Percentiles rank a stretch among this genome's conserved stretches.
Evolutionary conservation across 2,888 invertebrate genomes (phyloP).

Genomic region (Diaperis boleti): DNA sequence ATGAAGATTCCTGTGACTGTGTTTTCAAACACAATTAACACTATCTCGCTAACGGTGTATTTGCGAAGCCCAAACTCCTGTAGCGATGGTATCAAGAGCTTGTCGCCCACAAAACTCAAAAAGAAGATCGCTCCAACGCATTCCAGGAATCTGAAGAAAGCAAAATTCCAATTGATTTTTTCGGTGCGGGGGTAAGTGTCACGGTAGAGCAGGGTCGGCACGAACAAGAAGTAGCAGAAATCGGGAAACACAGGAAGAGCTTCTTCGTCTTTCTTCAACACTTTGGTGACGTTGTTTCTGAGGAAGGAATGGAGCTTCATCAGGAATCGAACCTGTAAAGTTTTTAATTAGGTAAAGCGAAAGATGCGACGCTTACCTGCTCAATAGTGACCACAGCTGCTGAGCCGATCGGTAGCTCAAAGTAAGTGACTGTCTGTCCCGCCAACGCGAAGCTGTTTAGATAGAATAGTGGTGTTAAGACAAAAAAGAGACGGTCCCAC

Average conservation of each 20-base stretch:
- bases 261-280: slow-evolving; percentile 57
- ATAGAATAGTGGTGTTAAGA: slow-evolving; percentile 57
- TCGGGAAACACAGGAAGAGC: slow-evolving; percentile 79
- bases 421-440: slow-evolving; percentile 59
- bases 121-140: slow-evolving; percentile 83
- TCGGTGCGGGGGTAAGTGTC: slow-evolving; percentile 88
- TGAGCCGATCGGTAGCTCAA: slow-evolving; percentile 70
- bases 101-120: slow-evolving; percentile 83
- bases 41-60: slow-evolving; percentile 67
- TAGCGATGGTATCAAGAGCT: slow-evolving; percentile 79
- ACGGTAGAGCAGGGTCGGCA: slow-evolving; percentile 87
- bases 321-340: slow-evolving; percentile 76
- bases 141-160: slow-evolving; percentile 78
- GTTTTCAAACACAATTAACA: slow-evolving; percentile 77
- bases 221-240: slow-evolving; percentile 88
- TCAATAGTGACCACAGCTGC: slow-evolving; percentile 70
- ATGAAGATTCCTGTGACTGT: slow-evolving; percentile 80
- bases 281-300: background rate
- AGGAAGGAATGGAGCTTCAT: slow-evolving; percentile 90
- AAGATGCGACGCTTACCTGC: slow-evolving; percentile 67
- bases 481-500: slow-evolving; percentile 60
- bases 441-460: slow-evolving; percentile 53
- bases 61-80: slow-evolving; percentile 70
- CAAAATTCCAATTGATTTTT: slow-evolving; percentile 81
- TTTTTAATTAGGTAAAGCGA: background rate